A percentile compares a stretch with the other conserved stretches of the same genome.
These are phyloP conservation scores for Epinephelus fuscoguttatus DNA, from an alignment of 2,113 vertebrate species.

Conservation along the genomic window DNA sequence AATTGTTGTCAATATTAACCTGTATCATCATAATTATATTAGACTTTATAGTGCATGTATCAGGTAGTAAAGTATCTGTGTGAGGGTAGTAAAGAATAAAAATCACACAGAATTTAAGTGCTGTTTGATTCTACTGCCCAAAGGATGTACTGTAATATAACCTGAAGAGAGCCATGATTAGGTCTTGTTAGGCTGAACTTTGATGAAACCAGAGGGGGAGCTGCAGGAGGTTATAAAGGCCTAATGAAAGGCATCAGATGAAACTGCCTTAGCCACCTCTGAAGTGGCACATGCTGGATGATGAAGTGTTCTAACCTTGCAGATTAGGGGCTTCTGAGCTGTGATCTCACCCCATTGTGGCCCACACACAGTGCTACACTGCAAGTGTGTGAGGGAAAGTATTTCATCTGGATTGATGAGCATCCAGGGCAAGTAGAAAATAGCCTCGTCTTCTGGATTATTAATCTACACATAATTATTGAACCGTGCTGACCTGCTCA, in stretches of 20 bases:
- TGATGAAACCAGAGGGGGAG: constrained; percentile 28
- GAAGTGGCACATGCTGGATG: constrained; percentile 49
- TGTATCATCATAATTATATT: background rate
- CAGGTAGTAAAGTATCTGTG: background rate
- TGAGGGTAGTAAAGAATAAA: background rate
- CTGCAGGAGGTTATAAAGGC: constrained; percentile 23
- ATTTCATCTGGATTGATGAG: constrained; percentile 49
- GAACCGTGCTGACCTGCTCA: constrained; percentile 24
- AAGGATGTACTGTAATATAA: background rate
- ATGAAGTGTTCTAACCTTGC: constrained; percentile 47
- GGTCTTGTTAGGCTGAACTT: constrained; percentile 10
- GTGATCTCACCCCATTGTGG: constrained; percentile 45
- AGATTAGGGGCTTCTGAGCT: constrained; percentile 64
- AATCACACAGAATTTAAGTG: background rate
- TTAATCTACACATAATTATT: constrained; percentile 35
- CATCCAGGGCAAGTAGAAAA: constrained; percentile 26
- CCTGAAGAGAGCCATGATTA: background rate
- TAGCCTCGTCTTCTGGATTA: constrained; percentile 6
- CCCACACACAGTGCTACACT: constrained; percentile 69
- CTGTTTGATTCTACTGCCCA: background rate
- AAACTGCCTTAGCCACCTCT: constrained; percentile 32
- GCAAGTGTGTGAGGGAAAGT: constrained; percentile 20
- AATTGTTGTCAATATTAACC: too few species aligned
- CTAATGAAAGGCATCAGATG: constrained; percentile 56
- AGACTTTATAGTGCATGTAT: background rate